phyloP scores from a whole-genome alignment of 2,113 vertebrate species.

The Lophura nycthemera region DNA sequence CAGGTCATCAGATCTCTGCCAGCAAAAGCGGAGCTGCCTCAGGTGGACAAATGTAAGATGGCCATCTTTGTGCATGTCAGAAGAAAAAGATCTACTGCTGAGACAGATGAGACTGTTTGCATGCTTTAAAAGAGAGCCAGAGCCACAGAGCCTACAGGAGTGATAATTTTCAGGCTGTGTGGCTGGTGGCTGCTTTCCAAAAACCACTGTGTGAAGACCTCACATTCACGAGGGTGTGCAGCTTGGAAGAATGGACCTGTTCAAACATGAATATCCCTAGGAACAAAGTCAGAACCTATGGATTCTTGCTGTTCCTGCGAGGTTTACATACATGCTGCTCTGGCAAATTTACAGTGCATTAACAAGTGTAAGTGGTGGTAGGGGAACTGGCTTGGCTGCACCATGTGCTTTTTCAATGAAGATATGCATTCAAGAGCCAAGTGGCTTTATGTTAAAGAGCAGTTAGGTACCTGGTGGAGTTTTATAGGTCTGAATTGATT shows the following conservation, averaged over 20 bases:
- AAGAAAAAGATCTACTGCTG: not conserved
- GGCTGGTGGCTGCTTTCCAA: not conserved
- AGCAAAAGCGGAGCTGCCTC: not conserved
- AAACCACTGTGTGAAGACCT: not conserved
- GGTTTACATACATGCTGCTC: fast-evolving
- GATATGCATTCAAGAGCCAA: not conserved
- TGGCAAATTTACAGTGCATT: not conserved
- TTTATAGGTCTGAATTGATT: not conserved
- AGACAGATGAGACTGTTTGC: not conserved
- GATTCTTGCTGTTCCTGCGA: not conserved
- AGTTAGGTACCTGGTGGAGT: not conserved
- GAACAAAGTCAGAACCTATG: not conserved
- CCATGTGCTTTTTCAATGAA: not conserved
- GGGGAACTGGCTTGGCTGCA: not conserved
- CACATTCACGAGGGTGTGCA: not conserved
- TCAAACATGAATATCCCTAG: not conserved
- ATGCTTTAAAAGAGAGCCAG: not conserved
- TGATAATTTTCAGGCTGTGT: not conserved
- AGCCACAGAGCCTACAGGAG: not conserved
- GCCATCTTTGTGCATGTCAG: not conserved
- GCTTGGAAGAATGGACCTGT: not conserved
- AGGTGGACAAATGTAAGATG: not conserved
- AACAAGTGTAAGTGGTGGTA: not conserved
- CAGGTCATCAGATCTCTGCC: not conserved
- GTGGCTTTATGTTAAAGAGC: not conserved